Evolutionary conservation across 2,797 vertebrate species (phyloP).

Genomic region (Kryptopterus vitreolus): DNA sequence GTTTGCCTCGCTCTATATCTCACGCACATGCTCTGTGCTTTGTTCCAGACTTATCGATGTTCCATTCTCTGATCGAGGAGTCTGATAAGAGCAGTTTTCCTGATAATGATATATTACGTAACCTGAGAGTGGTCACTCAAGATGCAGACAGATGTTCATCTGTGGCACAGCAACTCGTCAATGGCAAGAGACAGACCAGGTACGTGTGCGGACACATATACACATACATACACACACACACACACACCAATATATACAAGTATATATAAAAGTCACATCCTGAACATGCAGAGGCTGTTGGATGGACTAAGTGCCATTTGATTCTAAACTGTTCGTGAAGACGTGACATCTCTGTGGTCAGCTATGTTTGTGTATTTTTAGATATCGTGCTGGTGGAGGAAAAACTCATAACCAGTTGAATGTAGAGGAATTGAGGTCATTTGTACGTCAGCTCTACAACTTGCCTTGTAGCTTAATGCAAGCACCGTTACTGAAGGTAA

Average conservation of each 20-base stretch:
- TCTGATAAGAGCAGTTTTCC: conserved; percentile 86
- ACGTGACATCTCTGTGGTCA: neutral
- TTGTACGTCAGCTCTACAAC: conserved; percentile 90
- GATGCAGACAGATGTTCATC: conserved; percentile 92
- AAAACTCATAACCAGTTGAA: conserved; percentile 90
- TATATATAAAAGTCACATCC: neutral
- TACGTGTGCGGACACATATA: conserved; percentile 61
- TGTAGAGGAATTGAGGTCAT: conserved; percentile 89
- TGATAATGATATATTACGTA: conserved; percentile 89
- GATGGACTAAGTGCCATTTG: neutral
- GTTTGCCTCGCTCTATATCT: neutral
- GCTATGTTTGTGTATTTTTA: conserved; percentile 55
- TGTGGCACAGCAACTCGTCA: conserved; percentile 90
- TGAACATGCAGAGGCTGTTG: neutral
- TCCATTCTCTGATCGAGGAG: conserved; percentile 86
- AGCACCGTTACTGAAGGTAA: conserved; percentile 88
- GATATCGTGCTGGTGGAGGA: conserved; percentile 86
- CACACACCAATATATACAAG: neutral
- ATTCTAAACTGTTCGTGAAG: neutral
- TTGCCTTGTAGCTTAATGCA: conserved; percentile 89
- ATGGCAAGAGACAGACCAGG: conserved; percentile 92
- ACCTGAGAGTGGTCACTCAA: conserved; percentile 84
- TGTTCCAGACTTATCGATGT: conserved; percentile 81
- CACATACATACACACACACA: neutral
- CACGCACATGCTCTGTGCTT: neutral